Percentiles rank a stretch among this genome's conserved stretches.
Conservation (phyloP, 2,888 invertebrate genomes). For the Scaeva pyrastri region DNA sequence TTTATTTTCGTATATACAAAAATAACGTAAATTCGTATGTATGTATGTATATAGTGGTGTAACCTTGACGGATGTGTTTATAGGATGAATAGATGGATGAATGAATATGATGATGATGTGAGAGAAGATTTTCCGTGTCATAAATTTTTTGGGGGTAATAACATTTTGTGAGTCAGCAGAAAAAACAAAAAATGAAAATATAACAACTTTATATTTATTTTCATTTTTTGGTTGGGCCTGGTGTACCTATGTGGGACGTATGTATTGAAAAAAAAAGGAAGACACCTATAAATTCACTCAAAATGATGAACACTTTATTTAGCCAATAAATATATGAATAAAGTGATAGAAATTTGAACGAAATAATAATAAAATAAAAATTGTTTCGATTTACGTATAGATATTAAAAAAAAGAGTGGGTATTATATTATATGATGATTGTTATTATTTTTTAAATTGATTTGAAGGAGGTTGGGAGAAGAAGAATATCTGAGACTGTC, state of each 20-base stretch:
- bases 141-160: conserved; percentile 66
- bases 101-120: conserved; percentile 42
- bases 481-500: no score
- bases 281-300: conserved; percentile 15
- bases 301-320: conserved; percentile 38
- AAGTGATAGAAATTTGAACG: conserved; percentile 29
- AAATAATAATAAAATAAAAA: conserved; percentile 31
- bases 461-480: not conserved
- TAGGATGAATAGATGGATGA: conserved; percentile 26
- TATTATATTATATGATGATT: not conserved
- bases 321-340: conserved; percentile 38
- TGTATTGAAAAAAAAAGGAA: not conserved
- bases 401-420: no score
- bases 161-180: conserved; percentile 68
- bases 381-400: conserved; percentile 10
- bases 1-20: not conserved
- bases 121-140: conserved; percentile 70
- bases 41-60: not conserved
- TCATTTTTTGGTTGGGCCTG: no score
- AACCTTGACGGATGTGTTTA: conserved; percentile 14
- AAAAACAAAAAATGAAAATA: not conserved
- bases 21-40: no score
- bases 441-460: conserved; percentile 3
- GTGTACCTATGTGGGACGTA: no score
- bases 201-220: conserved; percentile 2